Conservation (phyloP, 1,140 invertebrate genomes). For the Penaeus japonicus region DNA sequence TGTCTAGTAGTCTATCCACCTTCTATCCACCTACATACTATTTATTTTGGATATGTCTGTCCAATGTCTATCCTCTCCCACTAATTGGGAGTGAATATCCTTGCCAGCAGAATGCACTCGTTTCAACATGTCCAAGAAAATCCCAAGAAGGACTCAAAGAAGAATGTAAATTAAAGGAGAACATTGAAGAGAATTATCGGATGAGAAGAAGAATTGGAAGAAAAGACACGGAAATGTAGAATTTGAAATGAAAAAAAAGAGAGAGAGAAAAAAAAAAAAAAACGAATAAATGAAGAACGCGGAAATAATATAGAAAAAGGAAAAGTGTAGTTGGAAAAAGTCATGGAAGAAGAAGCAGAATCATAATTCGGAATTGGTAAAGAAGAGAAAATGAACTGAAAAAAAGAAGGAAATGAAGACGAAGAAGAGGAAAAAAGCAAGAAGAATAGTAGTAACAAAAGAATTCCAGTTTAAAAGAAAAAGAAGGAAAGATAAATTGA, state of each 20-base stretch:
- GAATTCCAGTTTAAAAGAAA: not conserved
- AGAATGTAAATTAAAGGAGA: not conserved
- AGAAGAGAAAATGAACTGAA: not conserved
- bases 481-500: not conserved
- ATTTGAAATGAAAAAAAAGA: not conserved
- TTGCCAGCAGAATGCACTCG: too few species aligned
- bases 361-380: not conserved
- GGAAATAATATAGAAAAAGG: too few species aligned
- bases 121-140: too few species aligned
- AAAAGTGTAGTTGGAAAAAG: not conserved
- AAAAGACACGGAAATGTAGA: not conserved
- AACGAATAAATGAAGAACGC: too few species aligned
- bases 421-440: not conserved
- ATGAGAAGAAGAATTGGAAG: not conserved
- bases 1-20: too few species aligned
- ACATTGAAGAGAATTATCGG: not conserved
- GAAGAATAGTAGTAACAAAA: not conserved
- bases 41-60: too few species aligned
- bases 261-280: not conserved
- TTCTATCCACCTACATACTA: too few species aligned
- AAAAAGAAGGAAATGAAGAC: too few species aligned
- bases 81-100: too few species aligned
- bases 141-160: not conserved
- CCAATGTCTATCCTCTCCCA: too few species aligned
- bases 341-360: too few species aligned